Base-by-base conservation (phyloP, 2,113 vertebrate genomes). In the Heterocephalus glaber region DNA sequence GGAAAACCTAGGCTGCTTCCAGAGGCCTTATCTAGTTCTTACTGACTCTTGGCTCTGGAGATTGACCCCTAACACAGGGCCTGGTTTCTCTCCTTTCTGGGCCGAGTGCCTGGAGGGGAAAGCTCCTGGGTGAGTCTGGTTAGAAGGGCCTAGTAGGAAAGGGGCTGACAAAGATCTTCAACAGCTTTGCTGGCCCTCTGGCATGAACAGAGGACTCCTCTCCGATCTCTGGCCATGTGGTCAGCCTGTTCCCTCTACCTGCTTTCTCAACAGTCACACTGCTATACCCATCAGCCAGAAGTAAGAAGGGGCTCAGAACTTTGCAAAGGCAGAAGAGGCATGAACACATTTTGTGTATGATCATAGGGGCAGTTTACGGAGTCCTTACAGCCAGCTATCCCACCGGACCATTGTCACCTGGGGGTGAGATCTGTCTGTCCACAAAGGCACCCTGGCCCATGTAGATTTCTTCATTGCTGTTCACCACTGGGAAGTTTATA, bases 71-170 rank as follows among this genome's bases (percentile, higher is more conserved):
- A 81, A 74, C 92, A 35, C 26, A 95, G 26, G 13, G 70, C 54
- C 84, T 74, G n/a, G 35, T 76, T 93, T 93, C 90, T 94, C 70
- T 80, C 24, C 63, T 92, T 95, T 93, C 92, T 86, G 80, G 61
- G 49, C 83, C 52, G 22, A 94, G 66, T 82, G 54, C 54, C 80
- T 89, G 11, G 26, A 92, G 22, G 26, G 11, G 56, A 91, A 56
- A 49, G 17, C 35, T 97, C 44, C 35, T 56, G 41, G 79, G 11
- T 52, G 47, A 86, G 8, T 28, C 13, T 17, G 6, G 13, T 61
- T 86, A 93, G 80, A 92, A 86, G 49, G 19, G 24, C 41, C n/a
- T 38, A 70, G 60, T 61, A 96, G 58, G n/a, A 82, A 92, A 70
- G 24, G 63, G 12, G 11, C 35, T 82, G 77, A n/a, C 79, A 77